Evolutionary conservation across 1,140 invertebrate species (phyloP), one percentile per base, ranked within the genome.

Genomic region (Drosophila repletoides): DNA sequence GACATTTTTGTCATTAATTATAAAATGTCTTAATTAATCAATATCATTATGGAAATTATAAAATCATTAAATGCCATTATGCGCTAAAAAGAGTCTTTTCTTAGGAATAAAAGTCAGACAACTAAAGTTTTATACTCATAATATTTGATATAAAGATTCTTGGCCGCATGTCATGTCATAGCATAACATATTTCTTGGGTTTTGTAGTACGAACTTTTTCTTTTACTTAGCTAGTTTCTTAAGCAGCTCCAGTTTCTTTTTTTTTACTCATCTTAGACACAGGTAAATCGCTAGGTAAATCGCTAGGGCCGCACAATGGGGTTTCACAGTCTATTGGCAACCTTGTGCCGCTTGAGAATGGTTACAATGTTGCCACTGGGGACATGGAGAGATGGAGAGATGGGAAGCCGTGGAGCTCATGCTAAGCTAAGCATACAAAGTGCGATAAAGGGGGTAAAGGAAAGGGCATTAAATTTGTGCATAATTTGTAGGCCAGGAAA

Each of bases 401-500:
- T 4, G 3, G 12, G 24, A 1, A 2, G 2, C 15, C 10, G 14
- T 9, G 24, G 14, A 12, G 59, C 15, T 9, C 21, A 24, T 36
- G 33, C 12, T 2, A 34, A 15, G 15, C 10, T 14, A n/a, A n/a
- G n/a, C n/a, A n/a, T n/a, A n/a, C n/a, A n/a, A n/a, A n/a, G n/a
- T n/a, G n/a, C n/a, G 14, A 3, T 12, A 9, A 9, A 3, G 5
- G 1, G 31, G 22, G 48, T 10, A 1, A n/a, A 9, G 61, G 65
- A 68, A 67, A 60, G 51, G 64, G 72, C 43, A 41, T 34, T 63
- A 51, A 55, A 60, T 66, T 77, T 77, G 58, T 70, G 77, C 79
- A 84, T 83, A 83, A 83, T 83, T 83, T 83, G 59, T 79, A 71
- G 77, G 77, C 45, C 74, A 83, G 60, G 31, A 79, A 79, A 79